Percentiles rank a stretch among this genome's conserved stretches.
Evolutionary conservation across 2,797 vertebrate genomes (phyloP).

Genomic region (Enteromius unitaeniatus): DNA sequence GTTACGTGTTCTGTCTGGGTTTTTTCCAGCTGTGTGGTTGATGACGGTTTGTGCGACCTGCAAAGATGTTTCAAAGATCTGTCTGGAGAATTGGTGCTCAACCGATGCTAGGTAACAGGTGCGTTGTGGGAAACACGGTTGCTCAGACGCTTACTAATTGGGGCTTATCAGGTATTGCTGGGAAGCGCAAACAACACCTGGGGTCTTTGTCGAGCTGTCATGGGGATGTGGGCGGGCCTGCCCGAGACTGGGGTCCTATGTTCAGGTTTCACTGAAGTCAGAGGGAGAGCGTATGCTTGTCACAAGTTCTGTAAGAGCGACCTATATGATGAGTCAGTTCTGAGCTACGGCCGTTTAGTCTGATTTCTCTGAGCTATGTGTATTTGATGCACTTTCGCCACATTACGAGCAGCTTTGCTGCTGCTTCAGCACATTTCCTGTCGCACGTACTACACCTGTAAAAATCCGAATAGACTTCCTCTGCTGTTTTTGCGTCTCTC

Average conservation of each 20-base stretch:
- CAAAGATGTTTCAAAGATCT: not conserved
- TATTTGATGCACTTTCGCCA: not conserved
- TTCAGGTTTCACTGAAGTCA: constrained; percentile 45
- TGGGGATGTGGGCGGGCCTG: constrained; percentile 37
- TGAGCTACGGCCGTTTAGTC: not conserved
- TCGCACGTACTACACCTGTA: constrained; percentile 39
- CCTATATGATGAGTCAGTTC: constrained; percentile 5
- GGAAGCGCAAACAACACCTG: constrained; percentile 69
- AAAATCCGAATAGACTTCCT: constrained; percentile 39
- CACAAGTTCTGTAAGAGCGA: not conserved
- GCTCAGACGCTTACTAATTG: constrained; percentile 73
- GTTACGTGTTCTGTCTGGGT: not conserved
- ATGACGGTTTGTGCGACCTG: constrained; percentile 4
- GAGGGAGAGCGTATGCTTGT: not conserved
- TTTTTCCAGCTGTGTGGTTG: constrained; percentile 10
- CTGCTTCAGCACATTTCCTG: constrained; percentile 49
- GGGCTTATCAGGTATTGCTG: constrained; percentile 79
- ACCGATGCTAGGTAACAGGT: constrained; percentile 60
- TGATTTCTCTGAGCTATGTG: not conserved
- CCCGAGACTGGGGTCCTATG: constrained; percentile 51
- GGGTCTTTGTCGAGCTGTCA: constrained; percentile 72
- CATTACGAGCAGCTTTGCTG: not conserved
- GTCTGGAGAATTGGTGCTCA: constrained; percentile 53
- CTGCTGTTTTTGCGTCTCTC: constrained; percentile 39
- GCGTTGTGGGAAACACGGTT: constrained; percentile 48